Conservation (phyloP, 2,888 invertebrate genomes). For the Pandemis corylana region DNA sequence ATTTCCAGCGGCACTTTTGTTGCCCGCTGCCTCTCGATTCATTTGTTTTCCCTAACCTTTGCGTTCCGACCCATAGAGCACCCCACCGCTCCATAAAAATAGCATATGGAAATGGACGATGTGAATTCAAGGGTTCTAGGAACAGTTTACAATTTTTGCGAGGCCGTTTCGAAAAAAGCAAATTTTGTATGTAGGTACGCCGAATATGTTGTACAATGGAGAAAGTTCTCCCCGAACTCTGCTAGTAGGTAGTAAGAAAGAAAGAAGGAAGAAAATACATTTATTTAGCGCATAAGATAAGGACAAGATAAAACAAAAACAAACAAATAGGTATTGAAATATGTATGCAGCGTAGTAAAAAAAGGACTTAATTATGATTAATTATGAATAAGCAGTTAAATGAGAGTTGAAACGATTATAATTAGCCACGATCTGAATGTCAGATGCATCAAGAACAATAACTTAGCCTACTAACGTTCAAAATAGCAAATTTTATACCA, state of each 20-base stretch:
- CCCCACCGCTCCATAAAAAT: constrained; percentile 35
- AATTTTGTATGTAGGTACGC: not conserved
- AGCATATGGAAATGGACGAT: constrained; percentile 17
- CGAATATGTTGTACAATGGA: not conserved
- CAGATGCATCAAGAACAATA: not conserved
- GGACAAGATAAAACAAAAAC: too few species aligned
- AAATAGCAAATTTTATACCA: not conserved
- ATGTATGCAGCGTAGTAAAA: too few species aligned
- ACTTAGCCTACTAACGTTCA: not conserved
- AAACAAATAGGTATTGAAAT: too few species aligned
- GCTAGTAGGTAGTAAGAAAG: too few species aligned
- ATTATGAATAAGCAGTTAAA: too few species aligned
- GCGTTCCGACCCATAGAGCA: constrained; percentile 32
- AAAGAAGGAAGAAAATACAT: too few species aligned
- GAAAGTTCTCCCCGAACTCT: not conserved
- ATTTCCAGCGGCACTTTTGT: constrained; percentile 43
- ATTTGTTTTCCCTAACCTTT: constrained; percentile 42
- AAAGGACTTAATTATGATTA: too few species aligned
- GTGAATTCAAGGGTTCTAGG: not conserved
- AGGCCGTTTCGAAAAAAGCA: not conserved
- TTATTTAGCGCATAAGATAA: too few species aligned
- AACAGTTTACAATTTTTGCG: not conserved
- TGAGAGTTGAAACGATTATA: too few species aligned
- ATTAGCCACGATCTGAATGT: too few species aligned
- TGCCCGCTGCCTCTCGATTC: constrained; percentile 39